Percentiles rank a stretch among this genome's conserved stretches.
These are phyloP conservation scores for Xenus cinereus DNA, from an alignment of 2,113 vertebrate genomes.

Conservation along the genomic window DNA sequence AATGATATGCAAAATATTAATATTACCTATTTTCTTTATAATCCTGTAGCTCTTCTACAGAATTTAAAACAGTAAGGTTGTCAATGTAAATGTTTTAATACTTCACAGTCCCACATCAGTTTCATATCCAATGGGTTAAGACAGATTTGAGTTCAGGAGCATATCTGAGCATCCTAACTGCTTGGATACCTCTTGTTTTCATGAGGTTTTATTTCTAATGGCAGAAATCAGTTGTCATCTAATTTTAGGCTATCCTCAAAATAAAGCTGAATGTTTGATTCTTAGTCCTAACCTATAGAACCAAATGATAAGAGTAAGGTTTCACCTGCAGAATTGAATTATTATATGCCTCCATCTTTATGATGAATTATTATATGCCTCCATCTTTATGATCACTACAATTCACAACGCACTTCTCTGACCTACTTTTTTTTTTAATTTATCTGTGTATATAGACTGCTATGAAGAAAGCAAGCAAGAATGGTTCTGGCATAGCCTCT, in stretches of 20 bases:
- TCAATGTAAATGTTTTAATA: neutral
- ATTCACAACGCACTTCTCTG: neutral
- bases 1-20: neutral
- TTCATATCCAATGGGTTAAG: neutral
- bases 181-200: neutral
- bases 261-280: neutral
- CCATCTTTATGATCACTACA: neutral
- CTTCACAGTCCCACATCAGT: neutral
- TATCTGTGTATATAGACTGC: neutral
- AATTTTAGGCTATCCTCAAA: neutral
- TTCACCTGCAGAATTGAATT: neutral
- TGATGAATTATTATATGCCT: neutral
- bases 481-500: neutral
- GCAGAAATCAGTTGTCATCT: neutral
- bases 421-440: neutral
- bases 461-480: neutral
- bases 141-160: neutral
- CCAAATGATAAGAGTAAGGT: rapidly evolving
- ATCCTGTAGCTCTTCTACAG: rapidly evolving
- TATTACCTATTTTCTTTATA: neutral
- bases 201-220: neutral
- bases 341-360: neutral
- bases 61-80: neutral
- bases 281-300: neutral
- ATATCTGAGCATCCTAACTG: neutral